These are phyloP conservation scores for Siniperca scherzeri DNA, from an alignment of 2,797 vertebrate species.

Conservation along the genomic window DNA sequence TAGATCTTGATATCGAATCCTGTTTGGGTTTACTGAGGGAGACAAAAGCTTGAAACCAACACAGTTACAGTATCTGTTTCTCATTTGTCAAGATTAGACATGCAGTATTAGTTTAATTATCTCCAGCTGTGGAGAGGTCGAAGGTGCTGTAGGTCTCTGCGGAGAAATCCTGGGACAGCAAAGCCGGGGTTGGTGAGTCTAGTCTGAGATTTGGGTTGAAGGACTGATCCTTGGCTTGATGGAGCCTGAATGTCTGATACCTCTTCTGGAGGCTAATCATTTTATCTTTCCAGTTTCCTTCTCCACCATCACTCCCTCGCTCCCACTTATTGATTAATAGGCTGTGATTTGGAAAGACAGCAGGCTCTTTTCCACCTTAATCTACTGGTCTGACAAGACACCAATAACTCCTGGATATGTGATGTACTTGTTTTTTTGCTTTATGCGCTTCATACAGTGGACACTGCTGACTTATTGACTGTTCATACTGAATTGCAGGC, in stretches of 20 bases:
- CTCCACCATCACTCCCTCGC: constrained; percentile 13
- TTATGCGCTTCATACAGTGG: too few relatives aligned
- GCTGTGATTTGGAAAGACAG: constrained; percentile 1
- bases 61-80: constrained; percentile 44
- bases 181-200: constrained; percentile 26
- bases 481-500: neutral
- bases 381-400: constrained; percentile 25
- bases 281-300: constrained; percentile 7
- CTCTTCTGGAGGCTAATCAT: constrained; percentile 15
- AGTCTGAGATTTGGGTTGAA: constrained; percentile 35
- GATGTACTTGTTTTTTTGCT: neutral
- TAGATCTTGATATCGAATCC: neutral
- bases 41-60: neutral
- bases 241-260: constrained; percentile 48
- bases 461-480: neutral
- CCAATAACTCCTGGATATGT: constrained; percentile 9
- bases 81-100: constrained; percentile 49
- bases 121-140: constrained; percentile 37
- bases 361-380: constrained; percentile 16
- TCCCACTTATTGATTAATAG: constrained; percentile 40
- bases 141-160: constrained; percentile 29
- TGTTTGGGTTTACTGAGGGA: neutral
- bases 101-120: constrained; percentile 26
- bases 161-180: constrained; percentile 16
- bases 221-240: constrained; percentile 27